Evolutionary conservation across 2,797 vertebrate species (phyloP).

Genomic region (Myotis findleyi): DNA sequence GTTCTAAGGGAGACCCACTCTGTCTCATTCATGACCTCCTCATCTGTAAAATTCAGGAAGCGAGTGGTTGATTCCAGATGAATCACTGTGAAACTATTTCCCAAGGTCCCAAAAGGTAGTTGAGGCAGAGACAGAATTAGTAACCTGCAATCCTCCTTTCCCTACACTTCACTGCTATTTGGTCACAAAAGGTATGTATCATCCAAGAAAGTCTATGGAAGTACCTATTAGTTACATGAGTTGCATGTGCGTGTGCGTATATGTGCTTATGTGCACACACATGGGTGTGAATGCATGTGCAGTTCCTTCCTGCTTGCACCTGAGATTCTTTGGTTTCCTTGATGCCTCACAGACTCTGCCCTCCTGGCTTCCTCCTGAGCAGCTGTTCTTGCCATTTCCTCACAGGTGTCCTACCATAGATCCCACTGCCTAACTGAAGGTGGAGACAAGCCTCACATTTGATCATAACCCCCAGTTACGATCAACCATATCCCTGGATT

Average conservation of each 20-base stretch:
- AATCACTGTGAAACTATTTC: not conserved
- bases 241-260: no score
- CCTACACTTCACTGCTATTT: not conserved
- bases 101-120: not conserved
- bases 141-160: not conserved
- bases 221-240: not conserved
- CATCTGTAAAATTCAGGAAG: not conserved
- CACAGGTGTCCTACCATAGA: not conserved
- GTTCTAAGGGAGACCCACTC: not conserved
- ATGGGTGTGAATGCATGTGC: no score
- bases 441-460: not conserved
- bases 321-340: not conserved
- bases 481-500: not conserved
- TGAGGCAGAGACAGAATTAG: not conserved
- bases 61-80: not conserved
- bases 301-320: not conserved
- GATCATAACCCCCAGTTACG: not conserved
- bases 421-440: not conserved
- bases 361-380: not conserved
- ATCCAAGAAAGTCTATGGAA: not conserved
- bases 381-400: not conserved
- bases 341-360: not conserved
- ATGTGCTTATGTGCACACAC: no score
- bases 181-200: not conserved
- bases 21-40: not conserved